Conservation (phyloP, 2,113 vertebrate species). For the Tyrannus savana region DNA sequence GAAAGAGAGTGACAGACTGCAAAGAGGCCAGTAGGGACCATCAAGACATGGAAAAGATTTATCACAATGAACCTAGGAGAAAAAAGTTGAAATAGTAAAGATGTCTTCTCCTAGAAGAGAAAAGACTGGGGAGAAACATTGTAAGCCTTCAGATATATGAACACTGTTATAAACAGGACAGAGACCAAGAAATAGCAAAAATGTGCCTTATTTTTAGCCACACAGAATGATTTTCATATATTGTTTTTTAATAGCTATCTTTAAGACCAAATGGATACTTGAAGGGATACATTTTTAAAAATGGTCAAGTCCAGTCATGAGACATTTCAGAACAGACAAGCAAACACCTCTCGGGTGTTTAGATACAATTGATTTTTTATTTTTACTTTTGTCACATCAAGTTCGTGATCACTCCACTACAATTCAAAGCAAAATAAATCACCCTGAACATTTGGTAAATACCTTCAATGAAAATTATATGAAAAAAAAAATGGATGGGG, state of each 20-base stretch:
- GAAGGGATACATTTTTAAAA: neutral
- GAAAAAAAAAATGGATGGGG: constrained; percentile 6
- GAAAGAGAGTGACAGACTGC: neutral
- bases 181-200: neutral
- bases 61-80: neutral
- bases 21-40: neutral
- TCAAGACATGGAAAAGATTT: neutral
- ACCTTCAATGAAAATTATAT: neutral
- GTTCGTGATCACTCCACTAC: neutral
- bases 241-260: neutral
- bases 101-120: neutral
- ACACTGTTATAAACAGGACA: neutral
- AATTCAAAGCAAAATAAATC: constrained; percentile 22
- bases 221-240: neutral
- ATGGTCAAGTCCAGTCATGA: neutral
- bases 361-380: neutral
- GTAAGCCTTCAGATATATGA: neutral
- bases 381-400: neutral
- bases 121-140: neutral
- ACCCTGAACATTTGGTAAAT: neutral
- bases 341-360: neutral
- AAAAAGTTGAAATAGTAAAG: neutral
- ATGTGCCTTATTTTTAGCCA: neutral
- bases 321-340: neutral
- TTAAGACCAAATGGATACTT: neutral